Evolutionary conservation across 1,140 invertebrate genomes (phyloP), one percentile per base, ranked within the genome.

Genomic region (Brevipalpus yothersi): DNA sequence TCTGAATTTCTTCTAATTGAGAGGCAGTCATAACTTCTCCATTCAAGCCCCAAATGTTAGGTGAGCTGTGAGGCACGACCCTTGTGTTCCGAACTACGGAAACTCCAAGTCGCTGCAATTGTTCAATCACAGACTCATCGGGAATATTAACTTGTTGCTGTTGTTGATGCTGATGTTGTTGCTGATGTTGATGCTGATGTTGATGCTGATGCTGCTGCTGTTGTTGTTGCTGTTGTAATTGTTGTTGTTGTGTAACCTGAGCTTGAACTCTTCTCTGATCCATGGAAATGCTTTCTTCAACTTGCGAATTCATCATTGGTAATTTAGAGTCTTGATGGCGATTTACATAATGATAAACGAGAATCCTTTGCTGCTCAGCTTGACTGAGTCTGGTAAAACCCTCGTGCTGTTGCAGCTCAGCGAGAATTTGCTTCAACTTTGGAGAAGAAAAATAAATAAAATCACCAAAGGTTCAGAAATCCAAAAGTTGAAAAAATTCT

Each of bases 211-310:
- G 58, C 7, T 41, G 41, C 51, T 17, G 15, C 11, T 57, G 21
- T 41, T 23, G 41, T 17, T 57, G 17, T 58, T 63, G 57, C 31
- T 62, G 62, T 42, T 63, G 53, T 3, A 65, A 2, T 60, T 70
- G 62, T 63, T 73, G 73, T 66, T 80, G 78, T 58, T 82, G 60
- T 57, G 56, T 41, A 43, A n/a, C 21, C 41, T 12, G 23, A 40
- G 56, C 31, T 5, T 31, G 31, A 31, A 31, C 12, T 19, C 21
- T 13, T 4, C 49, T 60, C 19, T 56, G 60, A 31, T 15, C 15
- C 31, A 15, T 59, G 12, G 15, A 13, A 45, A n/a, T 49, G 58
- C 19, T 23, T 15, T 15, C 12, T 15, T 15, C 15, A 10, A 39
- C 8, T n/a, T 39, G 17, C 7, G 21, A 53, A 21, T 11, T 19